Conservation (phyloP, 1,140 invertebrate species). For the Cyclargus thomasi region DNA sequence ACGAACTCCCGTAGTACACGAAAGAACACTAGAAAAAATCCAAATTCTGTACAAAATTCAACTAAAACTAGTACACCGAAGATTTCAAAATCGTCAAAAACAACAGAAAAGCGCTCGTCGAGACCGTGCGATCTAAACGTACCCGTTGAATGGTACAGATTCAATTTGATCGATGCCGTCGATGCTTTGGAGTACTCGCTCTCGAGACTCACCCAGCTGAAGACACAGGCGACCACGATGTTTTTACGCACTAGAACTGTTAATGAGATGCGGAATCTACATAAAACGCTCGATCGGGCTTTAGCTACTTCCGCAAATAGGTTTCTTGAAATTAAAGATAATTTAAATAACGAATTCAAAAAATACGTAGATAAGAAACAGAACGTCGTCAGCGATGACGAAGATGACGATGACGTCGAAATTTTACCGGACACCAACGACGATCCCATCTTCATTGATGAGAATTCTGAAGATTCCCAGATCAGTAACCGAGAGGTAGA, state of each 20-base stretch:
- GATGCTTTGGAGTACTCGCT: conserved; percentile 67
- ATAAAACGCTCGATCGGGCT: conserved; percentile 55
- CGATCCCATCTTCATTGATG: conserved; percentile 72
- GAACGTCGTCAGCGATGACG: conserved; percentile 32
- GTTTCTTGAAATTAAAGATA: conserved; percentile 63
- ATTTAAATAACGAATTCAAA: conserved; percentile 63
- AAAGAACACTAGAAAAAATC: conserved; percentile 10
- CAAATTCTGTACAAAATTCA: conserved; percentile 5
- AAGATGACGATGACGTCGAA: conserved; percentile 64
- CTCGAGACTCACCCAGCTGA: conserved; percentile 54
- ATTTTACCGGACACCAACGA: conserved; percentile 61
- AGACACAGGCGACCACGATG: conserved; percentile 52
- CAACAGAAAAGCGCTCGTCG: conserved; percentile 23
- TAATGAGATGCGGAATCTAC: conserved; percentile 58
- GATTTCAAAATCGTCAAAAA: conserved; percentile 30
- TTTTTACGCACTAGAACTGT: conserved; percentile 52
- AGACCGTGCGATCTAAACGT: conserved; percentile 48
- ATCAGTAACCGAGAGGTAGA: conserved; percentile 52
- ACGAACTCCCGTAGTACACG: conserved; percentile 20
- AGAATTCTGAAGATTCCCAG: conserved; percentile 67
- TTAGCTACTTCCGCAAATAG: conserved; percentile 54
- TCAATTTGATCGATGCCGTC: conserved; percentile 65
- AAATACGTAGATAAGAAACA: conserved; percentile 56
- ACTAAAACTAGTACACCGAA: conserved; percentile 34
- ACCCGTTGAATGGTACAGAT: conserved; percentile 69